Conservation (phyloP, 2,113 vertebrate genomes). For the Sakesphorus luctuosus region DNA sequence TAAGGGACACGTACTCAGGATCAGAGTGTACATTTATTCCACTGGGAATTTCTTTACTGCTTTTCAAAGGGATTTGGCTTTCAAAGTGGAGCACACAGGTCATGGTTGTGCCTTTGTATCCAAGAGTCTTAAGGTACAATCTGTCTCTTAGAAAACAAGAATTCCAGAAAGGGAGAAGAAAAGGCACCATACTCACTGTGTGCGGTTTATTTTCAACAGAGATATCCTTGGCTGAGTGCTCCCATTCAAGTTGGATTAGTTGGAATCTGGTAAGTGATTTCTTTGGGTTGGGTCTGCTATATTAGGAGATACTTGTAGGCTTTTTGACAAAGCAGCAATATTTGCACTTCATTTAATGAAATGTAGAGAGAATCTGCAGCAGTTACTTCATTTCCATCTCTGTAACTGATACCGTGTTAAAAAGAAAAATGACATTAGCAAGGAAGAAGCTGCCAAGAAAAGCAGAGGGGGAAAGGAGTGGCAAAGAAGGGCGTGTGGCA, state of each 20-base stretch:
- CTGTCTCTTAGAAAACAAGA: background rate
- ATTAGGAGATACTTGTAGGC: background rate
- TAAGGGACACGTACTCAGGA: background rate
- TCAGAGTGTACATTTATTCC: background rate
- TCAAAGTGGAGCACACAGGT: background rate
- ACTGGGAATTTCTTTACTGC: background rate
- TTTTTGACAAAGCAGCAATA: background rate
- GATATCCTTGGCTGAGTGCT: constrained; percentile 97
- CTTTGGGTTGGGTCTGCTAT: background rate
- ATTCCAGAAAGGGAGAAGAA: background rate
- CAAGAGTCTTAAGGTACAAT: background rate
- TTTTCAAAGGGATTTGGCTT: background rate
- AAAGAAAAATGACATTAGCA: background rate
- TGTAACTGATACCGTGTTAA: background rate
- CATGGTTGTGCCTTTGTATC: background rate
- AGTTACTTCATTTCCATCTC: background rate
- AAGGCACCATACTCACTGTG: background rate
- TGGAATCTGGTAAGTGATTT: constrained; percentile 87
- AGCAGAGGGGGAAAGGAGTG: background rate
- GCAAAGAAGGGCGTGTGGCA: background rate
- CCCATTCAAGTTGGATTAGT: constrained; percentile 96
- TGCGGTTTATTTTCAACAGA: constrained; percentile 70
- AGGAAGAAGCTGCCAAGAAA: background rate
- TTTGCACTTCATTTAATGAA: background rate
- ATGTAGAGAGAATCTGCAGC: background rate